Evolutionary conservation across 2,888 invertebrate genomes (phyloP).

Genomic region (Pachliopta kotzebuea): DNA sequence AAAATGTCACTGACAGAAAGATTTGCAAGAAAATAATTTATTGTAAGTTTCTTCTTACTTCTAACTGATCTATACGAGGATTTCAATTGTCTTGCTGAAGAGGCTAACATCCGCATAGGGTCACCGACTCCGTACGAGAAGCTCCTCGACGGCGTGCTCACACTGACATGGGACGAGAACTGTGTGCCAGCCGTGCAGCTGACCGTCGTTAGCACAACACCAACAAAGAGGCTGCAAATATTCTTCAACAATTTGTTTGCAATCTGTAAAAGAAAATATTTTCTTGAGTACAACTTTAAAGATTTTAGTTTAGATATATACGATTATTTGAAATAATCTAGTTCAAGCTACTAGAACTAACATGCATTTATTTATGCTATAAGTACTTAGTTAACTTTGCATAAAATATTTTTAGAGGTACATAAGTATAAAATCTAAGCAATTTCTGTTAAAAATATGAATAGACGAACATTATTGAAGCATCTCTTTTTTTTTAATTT

Average conservation of each 20-base stretch:
- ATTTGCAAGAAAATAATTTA: not conserved
- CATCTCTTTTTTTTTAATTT: too few species aligned
- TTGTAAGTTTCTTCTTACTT: slow-evolving; percentile 40
- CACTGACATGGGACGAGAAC: slow-evolving; percentile 70
- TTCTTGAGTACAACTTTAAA: too few species aligned
- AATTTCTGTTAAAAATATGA: too few species aligned
- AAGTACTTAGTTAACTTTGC: too few species aligned
- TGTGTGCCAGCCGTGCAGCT: slow-evolving; percentile 47
- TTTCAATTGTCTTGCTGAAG: slow-evolving; percentile 36
- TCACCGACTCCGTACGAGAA: slow-evolving; percentile 74
- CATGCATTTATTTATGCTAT: too few species aligned
- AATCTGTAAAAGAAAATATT: slow-evolving; percentile 41
- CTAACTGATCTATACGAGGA: slow-evolving; percentile 42
- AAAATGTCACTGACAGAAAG: not conserved
- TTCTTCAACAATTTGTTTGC: slow-evolving; percentile 31
- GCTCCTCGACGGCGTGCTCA: slow-evolving; percentile 68
- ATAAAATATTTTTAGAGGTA: too few species aligned
- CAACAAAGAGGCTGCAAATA: slow-evolving; percentile 39
- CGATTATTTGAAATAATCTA: too few species aligned
- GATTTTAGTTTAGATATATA: too few species aligned
- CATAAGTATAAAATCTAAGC: too few species aligned
- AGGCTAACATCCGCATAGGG: slow-evolving; percentile 45
- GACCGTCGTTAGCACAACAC: slow-evolving; percentile 42
- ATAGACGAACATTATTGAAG: too few species aligned
- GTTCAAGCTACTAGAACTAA: too few species aligned